Conservation (phyloP, 2,113 vertebrate species). For the Bungarus multicinctus region DNA sequence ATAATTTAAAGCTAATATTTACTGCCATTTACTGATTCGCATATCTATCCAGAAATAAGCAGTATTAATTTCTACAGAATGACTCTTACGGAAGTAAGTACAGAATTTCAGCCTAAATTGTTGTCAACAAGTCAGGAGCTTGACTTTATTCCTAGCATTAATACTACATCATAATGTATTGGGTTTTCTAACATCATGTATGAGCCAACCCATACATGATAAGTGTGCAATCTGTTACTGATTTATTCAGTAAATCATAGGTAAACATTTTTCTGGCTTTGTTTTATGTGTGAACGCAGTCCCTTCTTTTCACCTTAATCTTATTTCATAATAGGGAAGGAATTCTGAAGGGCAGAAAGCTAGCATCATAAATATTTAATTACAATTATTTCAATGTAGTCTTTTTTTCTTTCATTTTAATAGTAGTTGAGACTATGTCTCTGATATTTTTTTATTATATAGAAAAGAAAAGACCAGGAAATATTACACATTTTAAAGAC, state of each 20-base stretch:
- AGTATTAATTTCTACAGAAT: not conserved
- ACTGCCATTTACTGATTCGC: not conserved
- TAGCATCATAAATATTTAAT: not conserved
- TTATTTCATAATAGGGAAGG: not conserved
- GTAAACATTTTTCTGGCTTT: not conserved
- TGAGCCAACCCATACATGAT: not conserved
- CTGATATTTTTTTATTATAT: not conserved
- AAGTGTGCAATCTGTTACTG: not conserved
- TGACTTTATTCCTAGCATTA: not conserved
- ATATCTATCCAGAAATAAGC: not conserved
- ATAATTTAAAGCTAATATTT: not conserved
- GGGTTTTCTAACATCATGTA: not conserved
- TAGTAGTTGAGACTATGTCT: not conserved
- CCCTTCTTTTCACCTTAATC: not conserved
- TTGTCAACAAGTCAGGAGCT: not conserved
- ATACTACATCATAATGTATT: not conserved
- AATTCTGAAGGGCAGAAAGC: not conserved
- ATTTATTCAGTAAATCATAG: not conserved
- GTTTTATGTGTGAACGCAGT: not conserved
- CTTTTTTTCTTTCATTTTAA: not conserved
- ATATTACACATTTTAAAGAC: not conserved
- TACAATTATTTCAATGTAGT: not conserved
- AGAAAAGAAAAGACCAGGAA: not conserved
- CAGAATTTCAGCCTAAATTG: not conserved
- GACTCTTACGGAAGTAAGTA: no score